phyloP scores from a whole-genome alignment of 2,113 vertebrate genomes.

The Prunella himalayana region DNA sequence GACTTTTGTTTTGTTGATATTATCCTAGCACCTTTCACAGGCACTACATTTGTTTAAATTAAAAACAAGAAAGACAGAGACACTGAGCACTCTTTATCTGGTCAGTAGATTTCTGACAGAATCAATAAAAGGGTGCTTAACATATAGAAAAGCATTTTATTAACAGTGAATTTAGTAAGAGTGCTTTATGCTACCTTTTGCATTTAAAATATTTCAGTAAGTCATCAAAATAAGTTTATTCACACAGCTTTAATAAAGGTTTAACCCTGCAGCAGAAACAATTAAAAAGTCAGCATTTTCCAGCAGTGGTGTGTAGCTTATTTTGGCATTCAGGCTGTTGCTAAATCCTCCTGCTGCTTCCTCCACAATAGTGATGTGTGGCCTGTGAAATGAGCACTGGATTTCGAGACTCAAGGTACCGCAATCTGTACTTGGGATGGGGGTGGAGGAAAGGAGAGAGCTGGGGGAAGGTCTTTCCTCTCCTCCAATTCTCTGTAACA shows the following conservation, averaged over 20 bases:
- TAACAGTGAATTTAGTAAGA: background rate
- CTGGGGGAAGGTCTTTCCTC: background rate
- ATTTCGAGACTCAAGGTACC: background rate
- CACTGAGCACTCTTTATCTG: conserved; percentile 4
- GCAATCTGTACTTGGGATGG: background rate
- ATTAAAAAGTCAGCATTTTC: conserved; percentile 33
- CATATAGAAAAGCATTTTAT: conserved; percentile 7
- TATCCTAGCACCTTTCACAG: conserved; percentile 32
- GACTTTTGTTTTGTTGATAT: conserved; percentile 4
- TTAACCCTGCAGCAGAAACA: conserved; percentile 26
- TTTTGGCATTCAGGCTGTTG: conserved; percentile 12
- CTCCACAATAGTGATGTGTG: conserved; percentile 38
- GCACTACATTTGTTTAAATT: conserved; percentile 15
- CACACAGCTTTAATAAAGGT: conserved; percentile 29
- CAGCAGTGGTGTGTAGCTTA: background rate
- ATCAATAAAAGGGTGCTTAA: background rate
- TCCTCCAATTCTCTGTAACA: background rate
- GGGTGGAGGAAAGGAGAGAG: background rate
- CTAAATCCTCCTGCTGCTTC: conserved; percentile 48
- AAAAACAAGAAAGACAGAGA: conserved; percentile 7
- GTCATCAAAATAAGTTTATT: conserved; percentile 20
- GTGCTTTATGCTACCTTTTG: background rate
- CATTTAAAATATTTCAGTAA: conserved; percentile 25
- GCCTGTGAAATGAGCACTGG: conserved; percentile 29
- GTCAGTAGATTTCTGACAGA: conserved; percentile 6